A percentile compares a stretch with the other conserved stretches of the same genome.
phyloP scores from a whole-genome alignment of 2,888 invertebrate species.

The Drosophila paranaensis region DNA sequence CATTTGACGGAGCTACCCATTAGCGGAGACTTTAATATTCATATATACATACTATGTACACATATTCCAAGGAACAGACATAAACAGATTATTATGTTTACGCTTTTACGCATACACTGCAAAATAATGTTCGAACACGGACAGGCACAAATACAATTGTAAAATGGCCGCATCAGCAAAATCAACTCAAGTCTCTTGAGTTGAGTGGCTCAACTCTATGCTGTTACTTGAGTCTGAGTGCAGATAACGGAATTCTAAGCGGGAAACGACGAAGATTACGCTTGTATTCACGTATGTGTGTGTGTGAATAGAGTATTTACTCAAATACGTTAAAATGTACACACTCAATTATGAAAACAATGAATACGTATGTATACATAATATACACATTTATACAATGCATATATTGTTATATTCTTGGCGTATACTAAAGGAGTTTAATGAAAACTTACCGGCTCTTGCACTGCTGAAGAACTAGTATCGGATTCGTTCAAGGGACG shows the following conservation, averaged over 20 bases:
- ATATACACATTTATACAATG: background rate
- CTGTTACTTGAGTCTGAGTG: background rate
- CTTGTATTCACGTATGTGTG: background rate
- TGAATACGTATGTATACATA: background rate
- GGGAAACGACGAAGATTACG: background rate
- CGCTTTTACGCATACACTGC: background rate
- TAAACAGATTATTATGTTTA: background rate
- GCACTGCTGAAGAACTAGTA: background rate
- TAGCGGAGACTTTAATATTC: background rate
- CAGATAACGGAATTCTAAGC: conserved; percentile 32
- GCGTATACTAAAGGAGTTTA: background rate
- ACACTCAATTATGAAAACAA: background rate
- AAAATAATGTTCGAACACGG: background rate
- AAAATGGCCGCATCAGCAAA: conserved; percentile 26
- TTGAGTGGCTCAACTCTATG: background rate
- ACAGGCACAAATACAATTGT: background rate
- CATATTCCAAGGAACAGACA: background rate
- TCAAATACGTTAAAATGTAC: background rate
- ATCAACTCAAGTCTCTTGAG: background rate
- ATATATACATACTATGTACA: background rate
- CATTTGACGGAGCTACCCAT: too few species aligned
- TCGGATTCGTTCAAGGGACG: conserved; percentile 17
- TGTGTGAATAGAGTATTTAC: background rate
- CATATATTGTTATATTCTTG: too few species aligned
- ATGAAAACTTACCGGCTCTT: conserved; percentile 35